A percentile compares a stretch with the other conserved stretches of the same genome.
phyloP scores from a whole-genome alignment of 2,888 invertebrate genomes.

The Tetragonula carbonaria region DNA sequence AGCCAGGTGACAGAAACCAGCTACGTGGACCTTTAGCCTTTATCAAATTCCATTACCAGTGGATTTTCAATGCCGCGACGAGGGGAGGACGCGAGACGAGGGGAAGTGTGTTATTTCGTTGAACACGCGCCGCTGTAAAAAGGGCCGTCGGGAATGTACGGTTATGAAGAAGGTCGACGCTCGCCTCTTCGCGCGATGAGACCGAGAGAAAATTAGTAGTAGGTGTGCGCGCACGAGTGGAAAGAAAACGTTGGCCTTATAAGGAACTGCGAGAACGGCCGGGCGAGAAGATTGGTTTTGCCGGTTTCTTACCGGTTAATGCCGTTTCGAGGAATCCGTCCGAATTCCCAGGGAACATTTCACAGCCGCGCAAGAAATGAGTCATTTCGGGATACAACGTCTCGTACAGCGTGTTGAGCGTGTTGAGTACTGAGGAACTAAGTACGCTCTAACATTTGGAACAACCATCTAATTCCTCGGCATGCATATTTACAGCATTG shows the following conservation, averaged over 20 bases:
- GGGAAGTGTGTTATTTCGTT: constrained; percentile 26
- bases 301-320: constrained; percentile 63
- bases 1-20: background rate
- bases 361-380: constrained; percentile 49
- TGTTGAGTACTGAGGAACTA: constrained; percentile 36
- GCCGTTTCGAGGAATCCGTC: constrained; percentile 66
- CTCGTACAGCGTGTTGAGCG: constrained; percentile 8
- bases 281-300: constrained; percentile 51
- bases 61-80: constrained; percentile 1
- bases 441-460: constrained; percentile 31
- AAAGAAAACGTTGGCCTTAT: constrained; percentile 43
- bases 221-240: constrained; percentile 27
- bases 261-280: constrained; percentile 51
- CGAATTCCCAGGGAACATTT: constrained; percentile 69
- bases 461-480: background rate
- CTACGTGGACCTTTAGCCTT: constrained; percentile 2
- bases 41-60: constrained; percentile 26
- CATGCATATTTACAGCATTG: constrained; percentile 1
- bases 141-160: constrained; percentile 30
- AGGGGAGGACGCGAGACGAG: background rate
- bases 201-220: constrained; percentile 57
- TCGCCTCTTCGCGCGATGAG: constrained; percentile 35
- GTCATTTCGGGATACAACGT: constrained; percentile 54
- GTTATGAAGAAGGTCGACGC: constrained; percentile 44
- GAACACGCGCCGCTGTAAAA: constrained; percentile 30